These are phyloP conservation scores for Trichogramma dendrolimi DNA, from an alignment of 2,888 invertebrate genomes.

Conservation along the genomic window DNA sequence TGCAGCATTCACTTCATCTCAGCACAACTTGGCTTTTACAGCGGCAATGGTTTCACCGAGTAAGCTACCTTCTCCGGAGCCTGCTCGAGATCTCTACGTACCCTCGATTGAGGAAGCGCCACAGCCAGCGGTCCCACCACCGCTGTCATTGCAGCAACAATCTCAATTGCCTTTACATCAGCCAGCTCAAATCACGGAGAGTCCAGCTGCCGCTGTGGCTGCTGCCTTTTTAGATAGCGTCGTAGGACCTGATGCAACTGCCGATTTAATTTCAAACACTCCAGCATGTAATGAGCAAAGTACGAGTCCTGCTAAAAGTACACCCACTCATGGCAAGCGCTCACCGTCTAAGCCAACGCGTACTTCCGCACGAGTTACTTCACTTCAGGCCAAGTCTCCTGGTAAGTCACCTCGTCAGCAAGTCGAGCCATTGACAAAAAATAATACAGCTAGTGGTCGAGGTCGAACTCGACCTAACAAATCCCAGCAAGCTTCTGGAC, in stretches of 20 bases:
- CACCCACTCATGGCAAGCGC: conserved; percentile 52
- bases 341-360: conserved; percentile 60
- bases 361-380: conserved; percentile 62
- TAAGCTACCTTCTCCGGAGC: conserved; percentile 53
- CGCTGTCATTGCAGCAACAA: conserved; percentile 4
- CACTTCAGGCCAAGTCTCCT: conserved; percentile 63
- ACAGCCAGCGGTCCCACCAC: conserved; percentile 26
- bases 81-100: conserved; percentile 36
- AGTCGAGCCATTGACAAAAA: conserved; percentile 38
- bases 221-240: conserved; percentile 20
- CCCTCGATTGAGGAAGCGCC: conserved; percentile 12
- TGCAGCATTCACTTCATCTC: conserved; percentile 77
- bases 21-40: conserved; percentile 76
- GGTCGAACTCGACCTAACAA: conserved; percentile 54
- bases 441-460: conserved; percentile 45
- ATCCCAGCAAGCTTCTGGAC: conserved; percentile 41
- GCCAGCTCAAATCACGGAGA: conserved; percentile 13
- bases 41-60: conserved; percentile 73
- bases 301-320: conserved; percentile 19
- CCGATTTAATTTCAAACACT: conserved; percentile 12
- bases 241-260: not conserved
- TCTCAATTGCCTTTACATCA: conserved; percentile 30
- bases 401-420: conserved; percentile 57
- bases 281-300: conserved; percentile 12
- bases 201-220: conserved; percentile 16